These are phyloP conservation scores for Drosophila nigromelanica DNA, from an alignment of 1,140 invertebrate species.

Conservation along the genomic window DNA sequence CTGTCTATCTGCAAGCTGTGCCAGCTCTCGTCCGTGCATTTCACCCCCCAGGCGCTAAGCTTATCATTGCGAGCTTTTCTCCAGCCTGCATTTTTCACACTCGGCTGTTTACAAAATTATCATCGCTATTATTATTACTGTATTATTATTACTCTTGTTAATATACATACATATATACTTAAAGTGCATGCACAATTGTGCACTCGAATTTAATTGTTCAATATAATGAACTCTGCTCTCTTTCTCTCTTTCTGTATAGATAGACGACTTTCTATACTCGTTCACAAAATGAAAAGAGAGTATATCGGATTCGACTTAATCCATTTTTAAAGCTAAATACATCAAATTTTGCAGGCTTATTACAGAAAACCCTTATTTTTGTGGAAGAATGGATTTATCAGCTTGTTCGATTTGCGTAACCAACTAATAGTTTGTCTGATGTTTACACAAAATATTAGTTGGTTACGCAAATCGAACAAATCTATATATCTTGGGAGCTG, in stretches of 20 bases:
- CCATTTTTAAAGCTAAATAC: too few species aligned
- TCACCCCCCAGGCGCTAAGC: slow-evolving; percentile 2
- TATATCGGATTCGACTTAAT: too few species aligned
- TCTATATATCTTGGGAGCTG: too few species aligned
- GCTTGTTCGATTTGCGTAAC: too few species aligned
- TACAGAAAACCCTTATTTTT: too few species aligned
- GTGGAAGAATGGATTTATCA: too few species aligned
- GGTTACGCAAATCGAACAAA: too few species aligned
- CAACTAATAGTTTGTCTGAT: too few species aligned
- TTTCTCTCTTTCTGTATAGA: background rate
- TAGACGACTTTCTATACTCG: slow-evolving; percentile 16
- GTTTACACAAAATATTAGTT: too few species aligned
- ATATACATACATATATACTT: slow-evolving; percentile 1
- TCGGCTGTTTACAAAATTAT: slow-evolving; percentile 13
- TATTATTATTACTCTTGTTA: slow-evolving; percentile 16
- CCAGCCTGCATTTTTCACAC: background rate
- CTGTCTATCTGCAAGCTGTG: background rate
- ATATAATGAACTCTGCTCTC: slow-evolving; percentile 23
- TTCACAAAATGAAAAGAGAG: too few species aligned
- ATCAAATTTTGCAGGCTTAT: too few species aligned
- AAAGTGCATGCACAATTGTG: slow-evolving; percentile 36
- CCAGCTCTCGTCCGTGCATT: slow-evolving; percentile 9
- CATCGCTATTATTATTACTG: slow-evolving; percentile 19
- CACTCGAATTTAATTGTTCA: slow-evolving; percentile 39
- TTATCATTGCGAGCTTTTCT: slow-evolving; percentile 12